Percentiles rank a stretch among this genome's conserved stretches.
phyloP scores from a whole-genome alignment of 2,888 invertebrate genomes.

The Mantis religiosa region DNA sequence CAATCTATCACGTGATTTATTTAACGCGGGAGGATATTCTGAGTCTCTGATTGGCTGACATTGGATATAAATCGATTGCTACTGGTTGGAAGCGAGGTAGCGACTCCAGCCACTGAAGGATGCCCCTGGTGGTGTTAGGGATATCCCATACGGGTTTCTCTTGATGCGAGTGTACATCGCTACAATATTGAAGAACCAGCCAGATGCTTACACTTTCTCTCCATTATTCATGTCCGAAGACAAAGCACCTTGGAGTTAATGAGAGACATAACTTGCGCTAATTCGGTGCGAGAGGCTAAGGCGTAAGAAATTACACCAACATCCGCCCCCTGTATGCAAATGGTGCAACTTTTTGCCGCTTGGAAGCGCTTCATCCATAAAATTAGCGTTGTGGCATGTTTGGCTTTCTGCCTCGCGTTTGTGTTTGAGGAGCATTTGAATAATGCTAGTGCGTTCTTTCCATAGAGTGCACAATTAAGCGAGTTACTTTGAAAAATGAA shows the following conservation, averaged over 20 bases:
- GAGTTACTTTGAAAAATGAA: too few relatives aligned
- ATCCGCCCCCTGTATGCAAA: neutral
- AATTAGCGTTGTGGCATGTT: neutral
- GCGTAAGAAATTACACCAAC: neutral
- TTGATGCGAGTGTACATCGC: too few relatives aligned
- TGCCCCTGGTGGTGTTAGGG: too few relatives aligned
- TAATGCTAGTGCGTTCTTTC: neutral
- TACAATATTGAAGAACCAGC: too few relatives aligned
- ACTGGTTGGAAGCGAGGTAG: too few relatives aligned
- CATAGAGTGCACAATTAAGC: neutral
- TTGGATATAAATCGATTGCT: too few relatives aligned
- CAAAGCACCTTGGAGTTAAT: neutral
- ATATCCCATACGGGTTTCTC: too few relatives aligned
- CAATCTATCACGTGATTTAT: too few relatives aligned
- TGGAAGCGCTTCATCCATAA: neutral
- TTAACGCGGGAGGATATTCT: too few relatives aligned
- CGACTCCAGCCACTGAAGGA: too few relatives aligned
- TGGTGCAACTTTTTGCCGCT: neutral
- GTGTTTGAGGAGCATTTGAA: neutral
- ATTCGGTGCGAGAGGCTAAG: neutral
- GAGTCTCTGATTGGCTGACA: too few relatives aligned
- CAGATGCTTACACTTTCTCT: too few relatives aligned
- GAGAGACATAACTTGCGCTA: neutral
- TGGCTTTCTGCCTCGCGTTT: neutral
- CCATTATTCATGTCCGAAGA: neutral